Evolutionary conservation across 1,140 invertebrate species (phyloP).

Genomic region (Zaprionus inermis): DNA sequence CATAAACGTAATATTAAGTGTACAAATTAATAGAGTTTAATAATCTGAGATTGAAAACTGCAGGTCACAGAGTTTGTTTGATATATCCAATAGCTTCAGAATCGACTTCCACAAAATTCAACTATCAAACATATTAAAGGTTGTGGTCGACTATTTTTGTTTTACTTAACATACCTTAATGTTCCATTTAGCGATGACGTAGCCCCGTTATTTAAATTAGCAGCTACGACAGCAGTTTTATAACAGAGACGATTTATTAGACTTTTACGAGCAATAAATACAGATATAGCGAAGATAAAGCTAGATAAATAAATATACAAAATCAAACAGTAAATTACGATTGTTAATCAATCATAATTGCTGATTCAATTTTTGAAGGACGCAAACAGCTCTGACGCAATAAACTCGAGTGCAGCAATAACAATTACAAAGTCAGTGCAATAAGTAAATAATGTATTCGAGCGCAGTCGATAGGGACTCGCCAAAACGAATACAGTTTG

Average conservation of each 20-base stretch:
- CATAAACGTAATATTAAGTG: not conserved
- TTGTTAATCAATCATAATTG: slow-evolving; percentile 50
- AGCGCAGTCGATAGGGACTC: not conserved
- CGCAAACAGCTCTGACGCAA: slow-evolving; percentile 34
- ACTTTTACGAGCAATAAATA: slow-evolving; percentile 43
- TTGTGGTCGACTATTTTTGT: not conserved
- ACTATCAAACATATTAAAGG: too few species aligned
- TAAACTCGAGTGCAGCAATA: slow-evolving; percentile 4
- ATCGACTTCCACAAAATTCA: too few species aligned
- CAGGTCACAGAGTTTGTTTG: too few species aligned
- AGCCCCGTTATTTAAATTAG: slow-evolving; percentile 64
- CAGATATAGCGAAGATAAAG: slow-evolving; percentile 1
- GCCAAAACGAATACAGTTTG: not conserved
- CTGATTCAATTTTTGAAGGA: slow-evolving; percentile 26
- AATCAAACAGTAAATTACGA: slow-evolving; percentile 23
- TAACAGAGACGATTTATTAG: slow-evolving; percentile 51
- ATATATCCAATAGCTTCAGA: too few species aligned
- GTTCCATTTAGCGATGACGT: slow-evolving; percentile 68
- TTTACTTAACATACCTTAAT: slow-evolving; percentile 20
- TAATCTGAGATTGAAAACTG: not conserved
- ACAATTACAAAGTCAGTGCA: not conserved
- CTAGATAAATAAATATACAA: not conserved
- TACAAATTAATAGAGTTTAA: too few species aligned
- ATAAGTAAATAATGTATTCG: not conserved
- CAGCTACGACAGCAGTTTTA: slow-evolving; percentile 13